Base-by-base conservation (phyloP, 2,113 vertebrate genomes). In the Paedocypris sp. region DNA sequence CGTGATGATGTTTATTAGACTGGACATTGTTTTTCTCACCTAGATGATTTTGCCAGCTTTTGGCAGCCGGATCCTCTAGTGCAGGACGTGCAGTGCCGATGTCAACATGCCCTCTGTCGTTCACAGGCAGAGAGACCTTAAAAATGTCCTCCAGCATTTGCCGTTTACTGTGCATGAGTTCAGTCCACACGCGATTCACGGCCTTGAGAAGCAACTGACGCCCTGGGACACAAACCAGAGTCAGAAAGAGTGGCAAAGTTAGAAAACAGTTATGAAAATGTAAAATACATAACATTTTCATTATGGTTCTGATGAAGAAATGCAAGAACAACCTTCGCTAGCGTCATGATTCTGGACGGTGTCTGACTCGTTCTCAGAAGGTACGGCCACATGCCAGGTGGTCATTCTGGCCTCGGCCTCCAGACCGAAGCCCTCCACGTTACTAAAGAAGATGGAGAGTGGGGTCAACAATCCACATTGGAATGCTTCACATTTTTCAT, bases 331-430 rank as follows among this genome's bases (percentile, higher is more conserved):
- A 98, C 94, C 95, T 86, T 98, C 95, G 11, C 94, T 93, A 64
- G 91, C 85, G 62, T 99, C 95, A 53, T 96, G 92, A 77, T 73
- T 92, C 77, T 93, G 92, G 5, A 83, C 74, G 13, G 86, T 75
- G 45, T 97, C 92, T 0, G 89, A 73, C 23, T 94, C 91, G 10
- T 91, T 89, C 69, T 99, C 95, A 2, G 91, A 79, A 2, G 94
- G 87, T 50, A 98, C 92, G 89, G 94, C 94, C 26, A 99, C 87
- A 49, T 99, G 95, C 95, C 95, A 99, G 15, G 95, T 98, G 4
- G 95, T 99, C 95, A 99, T 99, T 61, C 94, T 83, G 52, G 94
- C 93, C 84, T 99, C 94, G 13, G 95, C 93, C 82, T 99, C 95
- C 80, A 99, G 77, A 51, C 95, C 94, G 66, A 99, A 99, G 5